Percentiles rank a stretch among this genome's conserved stretches.
Conservation (phyloP, 2,888 invertebrate genomes). For the Lithosia quadra region DNA sequence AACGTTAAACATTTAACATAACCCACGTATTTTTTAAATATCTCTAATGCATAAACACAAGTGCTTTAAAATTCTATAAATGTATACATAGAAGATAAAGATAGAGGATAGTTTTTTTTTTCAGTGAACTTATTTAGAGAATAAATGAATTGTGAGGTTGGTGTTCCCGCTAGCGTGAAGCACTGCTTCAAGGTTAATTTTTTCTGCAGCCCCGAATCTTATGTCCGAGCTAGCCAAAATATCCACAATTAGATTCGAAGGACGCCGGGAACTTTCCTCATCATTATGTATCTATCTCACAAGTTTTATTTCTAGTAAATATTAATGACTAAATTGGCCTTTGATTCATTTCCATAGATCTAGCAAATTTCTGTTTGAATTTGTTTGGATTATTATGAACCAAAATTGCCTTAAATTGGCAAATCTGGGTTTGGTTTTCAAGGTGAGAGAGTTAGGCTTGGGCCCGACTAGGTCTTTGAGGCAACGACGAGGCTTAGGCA, state of each 20-base stretch:
- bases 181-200: not conserved
- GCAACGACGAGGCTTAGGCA: too few species aligned
- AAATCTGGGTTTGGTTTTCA: too few species aligned
- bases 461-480: too few species aligned
- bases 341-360: not conserved
- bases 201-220: not conserved
- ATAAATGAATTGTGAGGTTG: not conserved
- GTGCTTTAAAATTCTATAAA: too few species aligned
- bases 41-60: too few species aligned
- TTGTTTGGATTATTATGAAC: not conserved
- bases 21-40: too few species aligned
- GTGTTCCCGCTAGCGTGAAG: not conserved
- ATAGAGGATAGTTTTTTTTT: too few species aligned
- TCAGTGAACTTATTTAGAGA: too few species aligned
- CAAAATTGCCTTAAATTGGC: not conserved
- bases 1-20: too few species aligned
- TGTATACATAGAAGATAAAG: too few species aligned
- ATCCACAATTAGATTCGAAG: not conserved
- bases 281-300: not conserved
- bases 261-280: not conserved
- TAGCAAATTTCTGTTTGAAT: not conserved
- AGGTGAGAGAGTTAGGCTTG: too few species aligned
- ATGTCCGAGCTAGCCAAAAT: conserved; percentile 5
- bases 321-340: not conserved
- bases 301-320: not conserved